Conservation (phyloP, 1,140 invertebrate species). For the Lordiphosa collinella region DNA sequence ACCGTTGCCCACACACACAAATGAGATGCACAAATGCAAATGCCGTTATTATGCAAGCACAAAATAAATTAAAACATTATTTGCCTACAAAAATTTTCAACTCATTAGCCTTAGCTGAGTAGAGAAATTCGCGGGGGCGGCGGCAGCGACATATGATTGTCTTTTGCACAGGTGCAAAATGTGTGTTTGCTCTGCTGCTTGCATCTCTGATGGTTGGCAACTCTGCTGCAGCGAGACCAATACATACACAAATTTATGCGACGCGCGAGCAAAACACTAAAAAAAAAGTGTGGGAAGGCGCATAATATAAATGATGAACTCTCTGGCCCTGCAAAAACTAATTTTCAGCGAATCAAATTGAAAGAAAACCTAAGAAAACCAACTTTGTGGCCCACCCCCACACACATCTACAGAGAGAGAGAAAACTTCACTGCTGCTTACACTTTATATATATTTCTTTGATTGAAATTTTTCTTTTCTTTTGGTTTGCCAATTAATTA, state of each 20-base stretch:
- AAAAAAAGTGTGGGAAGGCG: conserved; percentile 25
- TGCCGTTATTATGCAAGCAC: conserved; percentile 11
- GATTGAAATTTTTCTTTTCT: conserved; percentile 28
- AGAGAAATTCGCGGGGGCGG: not conserved
- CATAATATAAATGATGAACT: conserved; percentile 44
- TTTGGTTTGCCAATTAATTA: conserved; percentile 61
- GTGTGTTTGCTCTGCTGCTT: conserved; percentile 23
- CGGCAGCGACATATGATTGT: conserved; percentile 25
- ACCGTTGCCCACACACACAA: conserved; percentile 31
- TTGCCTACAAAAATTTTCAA: not conserved
- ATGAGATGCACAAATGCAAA: not conserved
- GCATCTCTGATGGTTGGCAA: conserved; percentile 62
- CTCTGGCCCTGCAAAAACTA: conserved; percentile 37
- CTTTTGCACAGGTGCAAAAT: conserved; percentile 70
- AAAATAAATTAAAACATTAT: not conserved
- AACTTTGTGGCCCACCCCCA: conserved; percentile 19
- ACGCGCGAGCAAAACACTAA: conserved; percentile 45
- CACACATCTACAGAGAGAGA: conserved; percentile 28
- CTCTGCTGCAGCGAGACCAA: conserved; percentile 59
- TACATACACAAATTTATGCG: conserved; percentile 73
- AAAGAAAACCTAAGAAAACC: conserved; percentile 34
- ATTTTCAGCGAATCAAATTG: conserved; percentile 18
- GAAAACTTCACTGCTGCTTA: conserved; percentile 37
- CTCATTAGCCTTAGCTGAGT: not conserved
- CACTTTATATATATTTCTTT: conserved; percentile 32